Percentiles rank a stretch among this genome's conserved stretches.
Conservation (phyloP, 2,888 invertebrate genomes). For the Tipula lateralis region DNA sequence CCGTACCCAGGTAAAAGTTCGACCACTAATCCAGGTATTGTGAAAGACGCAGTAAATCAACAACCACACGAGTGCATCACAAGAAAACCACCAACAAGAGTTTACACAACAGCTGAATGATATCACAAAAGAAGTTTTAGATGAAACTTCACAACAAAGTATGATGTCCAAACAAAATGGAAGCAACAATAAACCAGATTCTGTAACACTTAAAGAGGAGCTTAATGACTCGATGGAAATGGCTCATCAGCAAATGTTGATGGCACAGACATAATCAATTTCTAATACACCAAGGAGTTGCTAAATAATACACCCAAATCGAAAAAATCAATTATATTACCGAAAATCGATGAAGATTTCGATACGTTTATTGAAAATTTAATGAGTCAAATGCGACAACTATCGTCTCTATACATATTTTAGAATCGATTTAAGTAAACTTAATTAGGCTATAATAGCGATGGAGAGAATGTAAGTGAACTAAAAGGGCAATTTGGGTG, state of each 20-base stretch:
- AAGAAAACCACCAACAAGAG: constrained; percentile 45
- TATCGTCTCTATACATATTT: too few species aligned
- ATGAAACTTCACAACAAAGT: constrained; percentile 63
- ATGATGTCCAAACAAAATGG: constrained; percentile 48
- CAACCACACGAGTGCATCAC: constrained; percentile 27
- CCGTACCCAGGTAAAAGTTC: background rate
- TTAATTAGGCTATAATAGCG: constrained; percentile 39
- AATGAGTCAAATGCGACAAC: constrained; percentile 73
- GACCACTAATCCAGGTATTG: background rate
- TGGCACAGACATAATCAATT: background rate
- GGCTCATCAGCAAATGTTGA: constrained; percentile 48
- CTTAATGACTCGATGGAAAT: constrained; percentile 57
- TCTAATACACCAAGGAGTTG: constrained; percentile 56
- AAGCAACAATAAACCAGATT: background rate
- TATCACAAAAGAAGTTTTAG: constrained; percentile 66
- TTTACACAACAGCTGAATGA: constrained; percentile 54
- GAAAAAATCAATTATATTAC: constrained; percentile 77
- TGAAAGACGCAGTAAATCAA: constrained; percentile 30
- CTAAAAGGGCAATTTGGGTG: constrained; percentile 66
- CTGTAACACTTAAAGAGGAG: constrained; percentile 38
- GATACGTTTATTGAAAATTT: constrained; percentile 84
- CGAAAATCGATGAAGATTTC: constrained; percentile 84
- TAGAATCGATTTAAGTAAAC: constrained; percentile 69
- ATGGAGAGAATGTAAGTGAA: constrained; percentile 46
- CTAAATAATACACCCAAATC: constrained; percentile 54